Conservation (phyloP, 1,140 invertebrate species). For the Heliconius melpomene region DNA sequence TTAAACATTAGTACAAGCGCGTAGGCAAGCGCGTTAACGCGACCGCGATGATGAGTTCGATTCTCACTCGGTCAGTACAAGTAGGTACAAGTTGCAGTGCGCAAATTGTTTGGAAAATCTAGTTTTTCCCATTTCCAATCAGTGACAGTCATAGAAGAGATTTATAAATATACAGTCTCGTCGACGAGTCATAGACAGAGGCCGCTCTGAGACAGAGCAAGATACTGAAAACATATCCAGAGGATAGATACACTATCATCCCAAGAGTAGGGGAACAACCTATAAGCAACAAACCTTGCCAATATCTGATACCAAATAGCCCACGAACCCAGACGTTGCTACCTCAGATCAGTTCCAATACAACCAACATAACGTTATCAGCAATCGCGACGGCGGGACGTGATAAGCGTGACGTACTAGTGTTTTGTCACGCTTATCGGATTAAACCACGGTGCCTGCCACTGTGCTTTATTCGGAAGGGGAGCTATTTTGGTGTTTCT, state of each 20-base stretch:
- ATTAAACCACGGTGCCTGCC: not conserved
- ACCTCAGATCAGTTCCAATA: not conserved
- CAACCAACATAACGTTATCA: not conserved
- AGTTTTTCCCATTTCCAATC: no score
- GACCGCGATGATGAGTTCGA: no score
- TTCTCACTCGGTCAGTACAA: not conserved
- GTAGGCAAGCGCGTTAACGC: not conserved
- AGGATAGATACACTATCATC: no score
- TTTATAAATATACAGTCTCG: no score
- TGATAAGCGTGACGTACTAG: conserved; percentile 7
- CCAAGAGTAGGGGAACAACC: no score
- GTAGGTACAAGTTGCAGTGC: no score
- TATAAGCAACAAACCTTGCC: not conserved
- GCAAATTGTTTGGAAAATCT: no score
- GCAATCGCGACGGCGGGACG: not conserved
- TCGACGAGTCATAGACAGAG: no score
- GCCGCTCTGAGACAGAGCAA: not conserved
- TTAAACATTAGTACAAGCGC: no score
- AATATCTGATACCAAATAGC: not conserved
- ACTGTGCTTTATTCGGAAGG: not conserved
- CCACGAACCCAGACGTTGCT: not conserved
- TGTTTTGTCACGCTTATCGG: conserved; percentile 1
- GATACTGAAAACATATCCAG: no score
- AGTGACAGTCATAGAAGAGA: no score
- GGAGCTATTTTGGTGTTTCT: not conserved